Percentiles rank a stretch among this genome's conserved stretches.
phyloP scores from a whole-genome alignment of 2,888 invertebrate genomes.

The Petrolisthes cinctipes region DNA sequence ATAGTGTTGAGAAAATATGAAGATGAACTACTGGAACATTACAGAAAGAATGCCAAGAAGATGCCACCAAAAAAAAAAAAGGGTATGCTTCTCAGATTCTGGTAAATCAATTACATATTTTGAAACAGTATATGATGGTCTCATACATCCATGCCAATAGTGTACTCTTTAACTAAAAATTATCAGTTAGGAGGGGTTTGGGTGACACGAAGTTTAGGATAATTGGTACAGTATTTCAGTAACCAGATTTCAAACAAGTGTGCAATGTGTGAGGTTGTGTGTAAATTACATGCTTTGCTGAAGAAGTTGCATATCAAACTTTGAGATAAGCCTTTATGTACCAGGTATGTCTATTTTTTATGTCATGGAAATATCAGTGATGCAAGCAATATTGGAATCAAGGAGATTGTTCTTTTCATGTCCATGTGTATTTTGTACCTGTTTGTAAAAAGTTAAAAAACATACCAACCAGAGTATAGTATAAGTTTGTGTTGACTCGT shows the following conservation, averaged over 20 bases:
- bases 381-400: too few relatives aligned
- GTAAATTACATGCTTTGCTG: too few relatives aligned
- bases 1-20: constrained; percentile 32
- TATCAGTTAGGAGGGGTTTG: not conserved
- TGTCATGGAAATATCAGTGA: not conserved
- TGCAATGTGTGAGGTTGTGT: too few relatives aligned
- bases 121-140: not conserved
- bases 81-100: not conserved
- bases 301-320: too few relatives aligned
- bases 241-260: too few relatives aligned
- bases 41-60: not conserved
- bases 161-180: not conserved
- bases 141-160: not conserved
- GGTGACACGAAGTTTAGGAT: too few relatives aligned
- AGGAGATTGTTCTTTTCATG: not conserved
- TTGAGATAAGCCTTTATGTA: not conserved
- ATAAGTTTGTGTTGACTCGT: too few relatives aligned
- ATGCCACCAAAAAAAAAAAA: not conserved
- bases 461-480: too few relatives aligned
- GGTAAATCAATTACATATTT: too few relatives aligned
- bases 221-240: too few relatives aligned
- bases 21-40: constrained; percentile 1
- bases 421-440: not conserved
- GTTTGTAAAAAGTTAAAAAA: too few relatives aligned
- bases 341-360: not conserved